These are phyloP conservation scores for Helobdella robusta DNA, from an alignment of 2,888 invertebrate genomes.

Conservation along the genomic window DNA sequence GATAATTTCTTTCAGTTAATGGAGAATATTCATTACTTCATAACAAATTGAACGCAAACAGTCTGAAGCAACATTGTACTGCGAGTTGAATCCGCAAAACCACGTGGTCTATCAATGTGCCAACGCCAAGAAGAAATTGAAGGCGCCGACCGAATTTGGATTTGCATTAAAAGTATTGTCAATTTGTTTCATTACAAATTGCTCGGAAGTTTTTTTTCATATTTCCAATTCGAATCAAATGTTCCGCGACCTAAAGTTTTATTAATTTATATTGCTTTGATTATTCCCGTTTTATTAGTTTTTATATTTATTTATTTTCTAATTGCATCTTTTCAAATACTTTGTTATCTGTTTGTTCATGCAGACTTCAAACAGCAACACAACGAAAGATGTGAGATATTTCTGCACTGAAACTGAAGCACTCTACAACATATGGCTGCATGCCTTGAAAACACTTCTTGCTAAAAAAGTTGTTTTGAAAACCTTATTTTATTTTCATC, in stretches of 20 bases:
- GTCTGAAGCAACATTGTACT: background rate
- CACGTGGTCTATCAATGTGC: conserved; percentile 78
- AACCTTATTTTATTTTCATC: no score
- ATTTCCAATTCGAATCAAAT: no score
- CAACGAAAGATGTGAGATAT: conserved; percentile 14
- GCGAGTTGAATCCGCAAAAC: background rate
- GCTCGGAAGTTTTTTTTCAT: no score
- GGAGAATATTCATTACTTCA: no score
- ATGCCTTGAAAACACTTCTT: no score
- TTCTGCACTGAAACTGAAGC: conserved; percentile 20
- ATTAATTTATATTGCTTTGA: background rate
- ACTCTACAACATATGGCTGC: conserved; percentile 10
- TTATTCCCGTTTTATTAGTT: background rate
- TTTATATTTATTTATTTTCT: background rate
- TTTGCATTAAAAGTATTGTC: conserved; percentile 76
- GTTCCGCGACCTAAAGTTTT: background rate
- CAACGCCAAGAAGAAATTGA: conserved; percentile 96
- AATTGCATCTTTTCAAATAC: background rate
- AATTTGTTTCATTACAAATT: no score
- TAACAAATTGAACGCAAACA: no score
- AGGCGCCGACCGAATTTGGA: conserved; percentile 87
- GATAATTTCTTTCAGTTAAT: no score
- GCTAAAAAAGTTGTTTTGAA: no score
- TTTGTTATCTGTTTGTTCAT: background rate
- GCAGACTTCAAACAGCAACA: background rate